Evolutionary conservation across 2,888 invertebrate genomes (phyloP), one percentile per base, ranked within the genome.

Genomic region (Andricus quercusramuli): DNA sequence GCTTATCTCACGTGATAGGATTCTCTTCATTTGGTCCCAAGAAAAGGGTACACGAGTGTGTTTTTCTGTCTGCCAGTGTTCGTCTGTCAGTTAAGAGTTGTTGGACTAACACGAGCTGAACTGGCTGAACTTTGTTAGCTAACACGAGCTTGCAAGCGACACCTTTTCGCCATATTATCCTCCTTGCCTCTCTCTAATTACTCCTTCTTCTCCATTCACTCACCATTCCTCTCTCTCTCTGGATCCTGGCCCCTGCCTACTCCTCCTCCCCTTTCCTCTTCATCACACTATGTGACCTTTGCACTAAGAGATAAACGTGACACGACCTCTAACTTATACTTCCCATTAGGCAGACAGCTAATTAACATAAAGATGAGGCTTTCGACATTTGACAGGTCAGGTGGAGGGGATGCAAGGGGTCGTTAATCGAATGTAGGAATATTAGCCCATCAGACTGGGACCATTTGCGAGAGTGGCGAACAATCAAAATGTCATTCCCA

Each of bases 281-380:
- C 79, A 41, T 80, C 65, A 20, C 79, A 77, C 59, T 59, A 9
- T 62, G 68, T 65, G 76, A 66, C 82, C 82, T 78, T 79, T 85
- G 81, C 68, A 56, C 77, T 81, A 78, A 86, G 82, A 82, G 88
- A 89, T 89, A 89, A 89, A 85, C 86, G 85, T 87, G 89, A 89
- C 89, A 86, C 86, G 89, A 89, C 88, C 89, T 88, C 87, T 89
- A 89, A 89, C 88, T 89, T 88, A 88, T 89, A 89, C 86, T 88
- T 87, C 86, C 88, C 89, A 90, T 90, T 90, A 89, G 88, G 83
- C 81, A 82, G 83, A 83, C 84, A 83, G 84, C 88, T 90, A 90
- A 90, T 90, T 89, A 90, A 88, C 86, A 89, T 88, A 88, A 88
- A 86, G 89, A 89, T 88, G 89, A 87, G 89, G 83, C 86, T 89